Base-by-base conservation (phyloP, 2,113 vertebrate genomes). In the Sapajus apella region DNA sequence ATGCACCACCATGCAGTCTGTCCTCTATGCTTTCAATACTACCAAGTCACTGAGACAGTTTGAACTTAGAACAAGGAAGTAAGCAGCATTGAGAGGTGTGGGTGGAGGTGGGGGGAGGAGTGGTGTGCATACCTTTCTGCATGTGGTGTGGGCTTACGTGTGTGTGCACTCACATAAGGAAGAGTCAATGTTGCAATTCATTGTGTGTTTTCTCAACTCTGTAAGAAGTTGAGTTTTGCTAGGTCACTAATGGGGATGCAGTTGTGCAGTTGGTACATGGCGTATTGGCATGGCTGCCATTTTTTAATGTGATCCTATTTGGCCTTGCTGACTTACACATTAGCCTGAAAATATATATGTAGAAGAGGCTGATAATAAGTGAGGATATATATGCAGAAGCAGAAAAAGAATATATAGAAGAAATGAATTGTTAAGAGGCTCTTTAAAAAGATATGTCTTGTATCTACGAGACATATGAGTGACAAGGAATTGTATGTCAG, bases 251-350 rank as follows among this genome's bases (percentile, higher is more conserved):
- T 70, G 27, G 56, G 85, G 27, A 40, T 0, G 32, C 0, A n/a
- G 21, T 55, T 40, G 7, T 90, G 47, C 3, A 16, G 30, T 40
- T 80, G 58, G 92, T 43, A 45, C 32, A 6, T 20, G 30, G 16
- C 30, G 0, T 23, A 13, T 43, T 37, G 35, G 35, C 52, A 82
- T 12, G 8, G 20, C 14, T 45, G 14, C 35, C 45, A 2, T 73
- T 86, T 68, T 27, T 61, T 56, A 75, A 43, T 84, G 16, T 64
- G 45, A 85, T 40, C 7, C 3, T 79, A 7, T 56, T 81, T 92
- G 64, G 8, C 52, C 35, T 92, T 64, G 32, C 72, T 94, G 56
- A 90, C 94, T 92, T 92, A 96, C 27, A 87, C 61, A 37, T 87
- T 87, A 88, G 5, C 17, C 30, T 76, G 10, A 8, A 45, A 88